Conservation (phyloP, 2,113 vertebrate species). For the Arvicanthis niloticus region DNA sequence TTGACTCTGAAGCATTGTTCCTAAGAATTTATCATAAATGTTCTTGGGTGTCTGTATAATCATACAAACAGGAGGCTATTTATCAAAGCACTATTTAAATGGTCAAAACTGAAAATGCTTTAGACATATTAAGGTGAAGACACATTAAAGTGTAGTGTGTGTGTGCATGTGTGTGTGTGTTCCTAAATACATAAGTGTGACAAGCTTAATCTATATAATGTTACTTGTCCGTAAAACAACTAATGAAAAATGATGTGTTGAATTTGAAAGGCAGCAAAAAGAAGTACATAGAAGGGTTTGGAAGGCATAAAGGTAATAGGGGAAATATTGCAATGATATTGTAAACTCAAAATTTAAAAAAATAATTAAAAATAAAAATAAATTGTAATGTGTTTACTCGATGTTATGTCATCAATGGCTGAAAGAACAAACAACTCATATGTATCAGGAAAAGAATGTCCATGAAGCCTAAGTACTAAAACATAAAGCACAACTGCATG, state of each 20-base stretch:
- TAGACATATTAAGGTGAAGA: neutral
- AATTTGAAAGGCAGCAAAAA: neutral
- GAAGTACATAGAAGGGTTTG: neutral
- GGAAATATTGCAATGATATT: neutral
- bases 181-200: neutral
- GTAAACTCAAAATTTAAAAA: neutral
- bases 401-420: neutral
- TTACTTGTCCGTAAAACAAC: neutral
- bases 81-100: neutral
- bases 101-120: neutral
- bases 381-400: neutral
- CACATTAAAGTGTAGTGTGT: neutral
- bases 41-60: neutral
- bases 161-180: neutral
- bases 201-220: neutral
- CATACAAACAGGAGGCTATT: neutral
- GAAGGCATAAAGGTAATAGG: neutral
- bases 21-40: neutral
- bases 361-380: neutral
- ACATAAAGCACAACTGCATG: neutral
- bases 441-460: neutral
- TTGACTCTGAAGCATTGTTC: neutral
- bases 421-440: slow-evolving; percentile 4
- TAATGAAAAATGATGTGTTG: neutral
- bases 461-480: neutral